These are phyloP conservation scores for Aplochiton taeniatus DNA, from an alignment of 2,797 vertebrate genomes.

Conservation along the genomic window DNA sequence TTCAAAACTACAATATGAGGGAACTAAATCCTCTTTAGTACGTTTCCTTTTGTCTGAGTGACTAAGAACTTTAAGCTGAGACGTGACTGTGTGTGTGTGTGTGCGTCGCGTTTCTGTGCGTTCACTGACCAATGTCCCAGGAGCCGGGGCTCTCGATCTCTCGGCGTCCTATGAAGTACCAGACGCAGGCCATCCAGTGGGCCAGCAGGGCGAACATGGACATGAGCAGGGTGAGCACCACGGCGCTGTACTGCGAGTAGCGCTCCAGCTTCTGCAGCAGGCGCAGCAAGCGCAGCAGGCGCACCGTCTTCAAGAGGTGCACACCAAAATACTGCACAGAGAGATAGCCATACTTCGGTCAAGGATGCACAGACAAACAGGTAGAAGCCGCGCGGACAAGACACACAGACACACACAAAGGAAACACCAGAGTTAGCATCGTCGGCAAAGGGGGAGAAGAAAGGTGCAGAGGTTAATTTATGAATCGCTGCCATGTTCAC, in stretches of 20 bases:
- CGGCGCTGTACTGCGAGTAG: conserved; percentile 86
- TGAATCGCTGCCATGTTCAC: too few species aligned
- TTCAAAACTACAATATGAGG: too few species aligned
- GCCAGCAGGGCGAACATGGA: conserved; percentile 86
- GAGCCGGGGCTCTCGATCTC: conserved; percentile 80
- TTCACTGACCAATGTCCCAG: conserved; percentile 79
- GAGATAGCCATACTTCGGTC: background rate
- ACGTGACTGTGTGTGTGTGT: background rate
- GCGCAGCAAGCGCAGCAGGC: conserved; percentile 80
- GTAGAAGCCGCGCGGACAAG: background rate
- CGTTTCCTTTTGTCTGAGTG: too few species aligned
- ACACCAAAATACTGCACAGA: conserved; percentile 80
- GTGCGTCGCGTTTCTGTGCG: background rate
- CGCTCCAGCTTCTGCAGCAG: conserved; percentile 86
- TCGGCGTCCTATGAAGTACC: conserved; percentile 85
- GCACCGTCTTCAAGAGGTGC: conserved; percentile 85
- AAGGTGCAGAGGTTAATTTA: too few species aligned
- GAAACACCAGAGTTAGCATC: background rate
- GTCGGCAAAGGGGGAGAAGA: too few species aligned
- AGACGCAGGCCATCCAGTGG: conserved; percentile 88
- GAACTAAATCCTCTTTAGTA: too few species aligned
- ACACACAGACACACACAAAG: conserved; percentile 13
- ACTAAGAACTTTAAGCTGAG: too few species aligned
- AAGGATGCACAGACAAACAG: background rate
- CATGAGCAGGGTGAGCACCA: conserved; percentile 87